Evolutionary conservation across 2,888 invertebrate species (phyloP), one percentile per base, ranked within the genome.

Genomic region (Pimpla rufipes): DNA sequence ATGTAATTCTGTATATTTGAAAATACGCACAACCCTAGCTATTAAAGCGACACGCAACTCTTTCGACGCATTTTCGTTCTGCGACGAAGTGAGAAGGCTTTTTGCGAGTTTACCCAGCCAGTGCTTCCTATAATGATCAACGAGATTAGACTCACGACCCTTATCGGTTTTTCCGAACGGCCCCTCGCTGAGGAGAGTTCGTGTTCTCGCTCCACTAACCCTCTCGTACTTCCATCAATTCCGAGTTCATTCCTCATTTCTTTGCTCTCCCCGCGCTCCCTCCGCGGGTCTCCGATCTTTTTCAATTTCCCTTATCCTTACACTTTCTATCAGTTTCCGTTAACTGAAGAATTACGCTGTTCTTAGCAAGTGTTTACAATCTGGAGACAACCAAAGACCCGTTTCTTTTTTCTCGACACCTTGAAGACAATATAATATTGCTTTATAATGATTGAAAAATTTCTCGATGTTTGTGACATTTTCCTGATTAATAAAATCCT

Each of bases 251-350:
- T 64, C 74, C 50, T 74, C 74, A 66, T 74, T 37, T 50, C 73
- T 52, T 45, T 35, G 23, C 35, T 59, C 81, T 79, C 84, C 35
- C 57, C 64, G 52, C 70, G 3, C 50, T 3, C 1, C 7, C 16
- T 18, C 7, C n/a, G 50, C 7, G n/a, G n/a, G n/a, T 50, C 57
- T 52, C 70, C 79, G 71, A 67, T 70, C 77, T 78, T 85, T 83
- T 83, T 80, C 85, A 78, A 75, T 87, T 83, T 85, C 79, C 68
- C 77, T 76, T 74, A 68, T 79, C 73, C 37, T 13, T 67, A 67
- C 47, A 70, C 66, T 64, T 76, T 73, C 85, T 79, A 84, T 86
- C n/a, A n/a, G n/a, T n/a, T n/a, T n/a, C n/a, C 81, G 73, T 79
- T 71, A 55, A 83, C 67, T 68, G 74, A 71, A 66, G 81, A 71